These are phyloP conservation scores for Aplysina aerophoba DNA, from an alignment of 37 sponge, comb jelly and placozoan genomes.

Conservation along the genomic window DNA sequence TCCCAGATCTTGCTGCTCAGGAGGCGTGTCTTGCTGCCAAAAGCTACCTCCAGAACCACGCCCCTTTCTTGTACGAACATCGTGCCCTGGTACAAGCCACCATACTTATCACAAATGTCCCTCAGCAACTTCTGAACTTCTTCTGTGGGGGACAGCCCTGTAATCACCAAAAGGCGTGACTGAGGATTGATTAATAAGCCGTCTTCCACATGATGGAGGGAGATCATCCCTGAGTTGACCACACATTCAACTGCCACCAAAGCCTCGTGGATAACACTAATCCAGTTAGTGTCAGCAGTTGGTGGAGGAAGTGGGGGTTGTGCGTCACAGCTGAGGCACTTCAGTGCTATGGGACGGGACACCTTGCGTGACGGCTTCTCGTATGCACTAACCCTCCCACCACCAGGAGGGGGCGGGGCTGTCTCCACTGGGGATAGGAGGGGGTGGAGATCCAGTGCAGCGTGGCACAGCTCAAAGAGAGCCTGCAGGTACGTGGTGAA, in stretches of 20 bases:
- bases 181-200: conserved; percentile 13
- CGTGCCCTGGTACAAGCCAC: not conserved
- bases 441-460: conserved; percentile 27
- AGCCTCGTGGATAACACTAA: not conserved
- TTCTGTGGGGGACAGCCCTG: conserved; percentile 44
- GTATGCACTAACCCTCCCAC: conserved; percentile 21
- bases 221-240: not conserved
- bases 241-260: not conserved
- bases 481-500: conserved; percentile 88
- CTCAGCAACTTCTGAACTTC: not conserved
- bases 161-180: conserved; percentile 74
- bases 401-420: not conserved
- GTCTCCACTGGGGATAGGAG: not conserved
- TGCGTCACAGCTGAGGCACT: conserved; percentile 16
- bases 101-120: not conserved
- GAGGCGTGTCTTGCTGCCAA: not conserved
- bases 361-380: conserved; percentile 16
- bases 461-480: conserved; percentile 64
- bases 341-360: not conserved
- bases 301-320: not conserved
- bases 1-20: not conserved
- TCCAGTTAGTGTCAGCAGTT: not conserved
- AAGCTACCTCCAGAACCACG: not conserved
- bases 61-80: not conserved
- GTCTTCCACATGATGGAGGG: not conserved